A percentile compares a stretch with the other conserved stretches of the same genome.
Evolutionary conservation across 1,140 invertebrate species (phyloP).

Genomic region (Aradophagus sp.): DNA sequence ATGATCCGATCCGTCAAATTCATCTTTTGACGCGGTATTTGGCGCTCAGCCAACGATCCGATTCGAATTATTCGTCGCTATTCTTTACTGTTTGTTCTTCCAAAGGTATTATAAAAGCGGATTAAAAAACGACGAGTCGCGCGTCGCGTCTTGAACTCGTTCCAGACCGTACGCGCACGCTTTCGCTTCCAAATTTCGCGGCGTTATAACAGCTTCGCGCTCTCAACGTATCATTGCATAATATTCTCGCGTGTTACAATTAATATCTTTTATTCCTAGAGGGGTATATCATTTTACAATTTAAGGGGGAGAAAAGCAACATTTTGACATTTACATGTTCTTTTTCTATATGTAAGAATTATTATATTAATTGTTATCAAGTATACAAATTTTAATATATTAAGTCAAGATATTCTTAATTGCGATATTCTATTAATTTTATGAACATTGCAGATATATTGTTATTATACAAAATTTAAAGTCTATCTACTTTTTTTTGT

Average conservation of each 20-base stretch:
- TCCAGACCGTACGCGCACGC: constrained; percentile 22
- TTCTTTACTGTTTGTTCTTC: constrained; percentile 40
- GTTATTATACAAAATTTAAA: no score
- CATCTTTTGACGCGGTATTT: constrained; percentile 9
- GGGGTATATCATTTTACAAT: background rate
- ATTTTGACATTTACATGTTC: background rate
- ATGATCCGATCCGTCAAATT: constrained; percentile 31
- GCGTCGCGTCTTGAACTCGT: constrained; percentile 39
- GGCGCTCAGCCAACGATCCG: constrained; percentile 13
- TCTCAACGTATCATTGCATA: constrained; percentile 23
- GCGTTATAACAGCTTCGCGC: background rate
- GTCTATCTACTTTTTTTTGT: no score
- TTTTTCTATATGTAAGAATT: no score
- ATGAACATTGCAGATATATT: no score
- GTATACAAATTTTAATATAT: no score
- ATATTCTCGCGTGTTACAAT: constrained; percentile 19
- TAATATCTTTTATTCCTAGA: constrained; percentile 16
- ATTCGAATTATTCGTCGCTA: constrained; percentile 34
- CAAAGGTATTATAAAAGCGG: constrained; percentile 19
- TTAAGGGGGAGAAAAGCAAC: background rate
- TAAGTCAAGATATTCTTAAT: no score
- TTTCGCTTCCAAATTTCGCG: constrained; percentile 31
- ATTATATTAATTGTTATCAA: no score
- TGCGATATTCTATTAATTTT: no score
- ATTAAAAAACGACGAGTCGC: constrained; percentile 23